Evolutionary conservation across 2,888 invertebrate genomes (phyloP).

Genomic region (Aphidoletes aphidimyza): DNA sequence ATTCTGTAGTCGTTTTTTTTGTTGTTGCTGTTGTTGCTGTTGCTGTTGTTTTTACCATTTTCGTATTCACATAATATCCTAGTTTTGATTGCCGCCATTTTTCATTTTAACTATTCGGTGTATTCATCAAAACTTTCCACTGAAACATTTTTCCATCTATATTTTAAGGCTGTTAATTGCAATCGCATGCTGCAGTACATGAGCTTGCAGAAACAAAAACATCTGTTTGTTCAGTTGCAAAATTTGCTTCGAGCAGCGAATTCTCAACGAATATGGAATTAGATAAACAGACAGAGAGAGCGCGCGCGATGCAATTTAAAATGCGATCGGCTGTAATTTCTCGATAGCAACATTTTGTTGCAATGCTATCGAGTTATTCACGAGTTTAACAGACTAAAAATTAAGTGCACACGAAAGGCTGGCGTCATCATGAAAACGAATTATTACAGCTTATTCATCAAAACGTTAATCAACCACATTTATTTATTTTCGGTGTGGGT

Average conservation of each 20-base stretch:
- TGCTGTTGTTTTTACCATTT: background rate
- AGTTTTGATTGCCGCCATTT: constrained; percentile 17
- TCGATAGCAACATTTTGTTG: no score
- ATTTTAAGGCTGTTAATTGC: background rate
- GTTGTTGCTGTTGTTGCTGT: no score
- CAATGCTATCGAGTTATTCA: background rate
- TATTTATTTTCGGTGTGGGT: constrained; percentile 25
- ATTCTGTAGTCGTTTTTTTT: background rate
- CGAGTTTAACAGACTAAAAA: background rate
- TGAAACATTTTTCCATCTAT: background rate
- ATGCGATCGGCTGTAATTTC: no score
- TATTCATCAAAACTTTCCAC: background rate
- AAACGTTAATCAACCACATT: background rate
- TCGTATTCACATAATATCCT: background rate
- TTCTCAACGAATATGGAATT: background rate
- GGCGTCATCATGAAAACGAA: constrained; percentile 20
- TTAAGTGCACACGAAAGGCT: background rate
- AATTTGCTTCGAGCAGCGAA: constrained; percentile 1
- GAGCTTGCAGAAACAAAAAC: background rate
- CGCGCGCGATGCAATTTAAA: no score
- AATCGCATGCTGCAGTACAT: background rate
- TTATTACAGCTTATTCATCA: constrained; percentile 34
- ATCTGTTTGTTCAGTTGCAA: background rate
- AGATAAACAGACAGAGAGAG: background rate
- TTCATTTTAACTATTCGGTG: background rate